Evolutionary conservation across 2,797 vertebrate species (phyloP), one percentile per base, ranked within the genome.

Genomic region (Pterois miles): DNA sequence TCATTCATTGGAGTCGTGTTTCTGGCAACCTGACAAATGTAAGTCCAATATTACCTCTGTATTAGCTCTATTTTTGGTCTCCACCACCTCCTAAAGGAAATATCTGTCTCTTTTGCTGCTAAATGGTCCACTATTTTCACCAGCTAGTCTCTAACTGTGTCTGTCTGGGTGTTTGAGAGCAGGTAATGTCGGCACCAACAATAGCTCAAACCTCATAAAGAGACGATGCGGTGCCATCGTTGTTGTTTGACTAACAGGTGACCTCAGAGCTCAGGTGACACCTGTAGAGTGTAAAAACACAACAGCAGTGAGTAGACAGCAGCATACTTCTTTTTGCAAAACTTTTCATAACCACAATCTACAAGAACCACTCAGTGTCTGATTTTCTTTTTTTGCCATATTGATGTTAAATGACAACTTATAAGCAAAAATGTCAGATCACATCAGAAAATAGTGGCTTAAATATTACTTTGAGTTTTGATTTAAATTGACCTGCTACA

Each of bases 181-280:
- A 12, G 18, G 13, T 27, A 18, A 14, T 63, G 60, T 50, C 16
- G 2, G 13, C 46, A 38, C 54, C 33, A n/a, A 60, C 70, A 27
- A 36, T 36, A 65, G 60, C 29, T 43, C 25, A 22, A 27, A 63
- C n/a, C 3, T 67, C 12, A 10, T 22, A 22, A 48, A 40, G 20
- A 54, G 60, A 31, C 1, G 1, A n/a, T 4, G 18, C 9, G 0
- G 3, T 25, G 43, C 27, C 34, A 4, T 36, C 31, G 38, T 16
- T 18, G 16, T 7, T n/a, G 20, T 60, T 46, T 65, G 63, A 69
- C 23, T 27, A 22, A 40, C 46, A 60, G 68, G 59, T 48, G 59
- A 80, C 23, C 38, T 63, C 60, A 10, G 43, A 53, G 62, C 25
- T 57, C 69, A 77, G 69, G 43, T 43, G 65, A 69, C 36, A 60